Evolutionary conservation across 1,140 invertebrate genomes (phyloP), one percentile per base, ranked within the genome.

Genomic region (Achatina immaculata): DNA sequence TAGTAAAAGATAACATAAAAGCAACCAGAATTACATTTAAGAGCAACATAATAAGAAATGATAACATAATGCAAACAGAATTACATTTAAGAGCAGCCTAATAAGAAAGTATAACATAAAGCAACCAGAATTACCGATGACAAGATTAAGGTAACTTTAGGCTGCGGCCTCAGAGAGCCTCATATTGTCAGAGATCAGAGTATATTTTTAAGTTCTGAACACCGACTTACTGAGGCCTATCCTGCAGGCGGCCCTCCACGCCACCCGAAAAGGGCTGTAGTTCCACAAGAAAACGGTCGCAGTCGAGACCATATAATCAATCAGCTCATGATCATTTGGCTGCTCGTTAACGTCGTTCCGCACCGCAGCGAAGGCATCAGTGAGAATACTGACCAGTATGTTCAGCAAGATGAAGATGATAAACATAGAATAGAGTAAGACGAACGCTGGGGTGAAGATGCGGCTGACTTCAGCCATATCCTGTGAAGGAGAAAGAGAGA

Each of bases 241-340:
- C 36, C 42, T 42, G n/a, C 42, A 19, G 11, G 38, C 68, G 0
- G 28, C 40, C 16, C n/a, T 0, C 48, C 74, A 76, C 28, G 34
- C 28, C 14, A 36, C 9, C 11, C 74, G 74, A 68, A 78, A 66
- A 1, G 76, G 76, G 43, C 21, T 68, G 43, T 40, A 78, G 7
- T 21, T 66, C 76, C 76, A 78, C 1, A 78, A 34, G 4, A 68
- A 62, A 4, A 6, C 24, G 0, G 58, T 78, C n/a, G 31, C 19
- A 24, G 2, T 68, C 0, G 24, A 24, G 2, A 78, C 24, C 2
- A 94, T 91, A 85, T 93, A 94, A 76, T 93, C 91, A 6, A 92
- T 92, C 82, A 94, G 92, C 86, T 94, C 93, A 87, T 94, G 93
- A 82, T 94, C 93, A 83, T 94, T 93, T 34, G 92, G 91, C 80